A percentile compares a stretch with the other conserved stretches of the same genome.
These are phyloP conservation scores for Tokudaia tokunoshimensis DNA, from an alignment of 2,797 vertebrate genomes.

Conservation along the genomic window DNA sequence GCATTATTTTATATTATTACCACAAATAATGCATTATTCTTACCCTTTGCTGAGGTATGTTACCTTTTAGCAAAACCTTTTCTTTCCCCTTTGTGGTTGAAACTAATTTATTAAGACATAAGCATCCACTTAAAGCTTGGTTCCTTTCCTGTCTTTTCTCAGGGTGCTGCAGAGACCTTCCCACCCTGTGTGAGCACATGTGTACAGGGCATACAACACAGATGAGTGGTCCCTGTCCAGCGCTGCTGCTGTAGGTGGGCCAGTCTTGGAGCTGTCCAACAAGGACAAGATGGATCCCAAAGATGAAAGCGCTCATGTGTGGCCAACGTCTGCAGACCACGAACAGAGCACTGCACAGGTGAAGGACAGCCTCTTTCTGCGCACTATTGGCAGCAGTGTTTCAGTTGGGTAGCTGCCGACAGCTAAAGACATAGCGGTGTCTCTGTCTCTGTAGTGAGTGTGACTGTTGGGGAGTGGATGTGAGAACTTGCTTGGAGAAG, in stretches of 20 bases:
- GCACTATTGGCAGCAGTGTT: neutral
- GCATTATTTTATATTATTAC: neutral
- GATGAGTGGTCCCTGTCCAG: constrained; percentile 83
- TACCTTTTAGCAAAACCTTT: neutral
- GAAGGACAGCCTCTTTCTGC: constrained; percentile 50
- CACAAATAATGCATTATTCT: constrained; percentile 46
- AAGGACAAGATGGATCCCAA: constrained; percentile 88
- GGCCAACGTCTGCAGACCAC: constrained; percentile 88
- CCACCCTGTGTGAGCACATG: constrained; percentile 68
- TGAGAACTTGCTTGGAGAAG: neutral
- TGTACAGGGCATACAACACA: constrained; percentile 75
- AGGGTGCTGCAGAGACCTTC: constrained; percentile 80
- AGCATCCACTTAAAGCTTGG: constrained; percentile 53
- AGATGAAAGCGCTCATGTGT: constrained; percentile 88
- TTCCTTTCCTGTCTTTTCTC: constrained; percentile 50
- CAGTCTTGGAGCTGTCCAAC: constrained; percentile 69
- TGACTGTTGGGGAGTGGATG: neutral
- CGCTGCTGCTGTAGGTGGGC: constrained; percentile 70
- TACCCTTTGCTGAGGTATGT: neutral
- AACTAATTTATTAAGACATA: neutral
- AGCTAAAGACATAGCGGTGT: neutral
- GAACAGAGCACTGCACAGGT: constrained; percentile 89
- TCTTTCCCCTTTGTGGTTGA: neutral
- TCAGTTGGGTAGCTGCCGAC: neutral
- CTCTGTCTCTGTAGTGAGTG: fast-evolving